Percentiles rank a stretch among this genome's conserved stretches.
Evolutionary conservation across 2,888 invertebrate genomes (phyloP).

Genomic region (Hybos culiciformis): DNA sequence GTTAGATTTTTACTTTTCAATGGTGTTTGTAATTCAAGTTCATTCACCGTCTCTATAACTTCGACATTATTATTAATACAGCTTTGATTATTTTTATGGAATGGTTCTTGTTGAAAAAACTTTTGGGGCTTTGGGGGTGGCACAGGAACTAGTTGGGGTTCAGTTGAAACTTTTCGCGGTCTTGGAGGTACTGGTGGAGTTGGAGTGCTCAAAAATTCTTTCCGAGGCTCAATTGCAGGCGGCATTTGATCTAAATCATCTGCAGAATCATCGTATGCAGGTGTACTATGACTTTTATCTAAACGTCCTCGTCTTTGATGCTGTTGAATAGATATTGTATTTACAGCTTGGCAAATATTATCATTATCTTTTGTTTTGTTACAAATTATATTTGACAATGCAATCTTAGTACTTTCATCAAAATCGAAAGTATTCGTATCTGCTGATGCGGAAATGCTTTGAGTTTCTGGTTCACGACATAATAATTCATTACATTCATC

Average conservation of each 20-base stretch:
- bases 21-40: constrained; percentile 30
- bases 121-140: constrained; percentile 37
- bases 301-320: constrained; percentile 45
- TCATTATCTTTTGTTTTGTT: too few relatives aligned
- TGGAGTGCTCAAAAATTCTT: constrained; percentile 30
- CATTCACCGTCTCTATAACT: not conserved
- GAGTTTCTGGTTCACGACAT: too few relatives aligned
- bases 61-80: constrained; percentile 6
- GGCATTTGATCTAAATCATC: constrained; percentile 34
- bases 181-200: constrained; percentile 37
- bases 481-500: not conserved
- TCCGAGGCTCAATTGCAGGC: constrained; percentile 34
- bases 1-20: constrained; percentile 42
- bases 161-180: constrained; percentile 26
- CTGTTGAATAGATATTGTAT: constrained; percentile 21
- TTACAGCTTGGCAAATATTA: constrained; percentile 22
- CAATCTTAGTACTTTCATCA: not conserved
- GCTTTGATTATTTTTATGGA: constrained; percentile 8
- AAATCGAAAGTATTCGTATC: constrained; percentile 9
- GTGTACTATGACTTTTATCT: constrained; percentile 73
- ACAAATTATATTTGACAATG: not conserved
- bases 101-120: constrained; percentile 24
- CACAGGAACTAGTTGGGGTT: constrained; percentile 36
- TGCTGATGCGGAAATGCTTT: too few relatives aligned
- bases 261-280: constrained; percentile 53